These are phyloP conservation scores for Nasua narica DNA, from an alignment of 2,797 vertebrate species.

Conservation along the genomic window DNA sequence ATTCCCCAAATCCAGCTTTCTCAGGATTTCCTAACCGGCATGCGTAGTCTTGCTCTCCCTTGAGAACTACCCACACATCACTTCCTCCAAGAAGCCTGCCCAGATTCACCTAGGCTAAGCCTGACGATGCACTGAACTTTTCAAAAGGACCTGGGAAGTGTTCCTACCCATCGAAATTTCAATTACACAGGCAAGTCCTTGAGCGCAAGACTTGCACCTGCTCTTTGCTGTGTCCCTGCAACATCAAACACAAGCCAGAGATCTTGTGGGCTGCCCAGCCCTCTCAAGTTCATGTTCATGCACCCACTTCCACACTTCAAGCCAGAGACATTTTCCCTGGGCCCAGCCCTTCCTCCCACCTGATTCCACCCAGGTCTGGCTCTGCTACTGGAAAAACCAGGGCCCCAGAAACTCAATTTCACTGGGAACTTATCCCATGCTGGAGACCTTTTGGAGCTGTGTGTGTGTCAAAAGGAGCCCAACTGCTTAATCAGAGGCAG, in stretches of 20 bases:
- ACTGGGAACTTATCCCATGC: not conserved
- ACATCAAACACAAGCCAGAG: not conserved
- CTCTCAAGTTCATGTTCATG: not conserved
- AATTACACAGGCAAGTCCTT: not conserved
- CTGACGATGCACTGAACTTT: not conserved
- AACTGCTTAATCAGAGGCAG: not conserved
- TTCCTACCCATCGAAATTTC: not conserved
- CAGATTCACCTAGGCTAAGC: not conserved
- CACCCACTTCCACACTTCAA: not conserved
- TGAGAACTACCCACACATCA: not conserved
- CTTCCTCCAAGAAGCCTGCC: not conserved
- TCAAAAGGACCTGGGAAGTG: not conserved
- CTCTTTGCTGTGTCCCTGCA: not conserved
- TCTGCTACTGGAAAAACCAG: not conserved
- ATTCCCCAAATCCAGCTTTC: not conserved
- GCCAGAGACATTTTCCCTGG: not conserved
- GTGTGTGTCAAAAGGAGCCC: not conserved
- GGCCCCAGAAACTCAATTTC: conserved; percentile 8
- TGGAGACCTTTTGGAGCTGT: not conserved
- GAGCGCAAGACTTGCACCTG: not conserved
- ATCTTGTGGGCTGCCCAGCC: not conserved
- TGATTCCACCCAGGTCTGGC: not conserved
- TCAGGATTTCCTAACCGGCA: not conserved
- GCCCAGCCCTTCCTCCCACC: not conserved
- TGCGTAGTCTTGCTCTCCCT: not conserved